Evolutionary conservation across 64 coral and sea anemone species (phyloP), one percentile per base, ranked within the genome.

Genomic region (Acropora tenuis): DNA sequence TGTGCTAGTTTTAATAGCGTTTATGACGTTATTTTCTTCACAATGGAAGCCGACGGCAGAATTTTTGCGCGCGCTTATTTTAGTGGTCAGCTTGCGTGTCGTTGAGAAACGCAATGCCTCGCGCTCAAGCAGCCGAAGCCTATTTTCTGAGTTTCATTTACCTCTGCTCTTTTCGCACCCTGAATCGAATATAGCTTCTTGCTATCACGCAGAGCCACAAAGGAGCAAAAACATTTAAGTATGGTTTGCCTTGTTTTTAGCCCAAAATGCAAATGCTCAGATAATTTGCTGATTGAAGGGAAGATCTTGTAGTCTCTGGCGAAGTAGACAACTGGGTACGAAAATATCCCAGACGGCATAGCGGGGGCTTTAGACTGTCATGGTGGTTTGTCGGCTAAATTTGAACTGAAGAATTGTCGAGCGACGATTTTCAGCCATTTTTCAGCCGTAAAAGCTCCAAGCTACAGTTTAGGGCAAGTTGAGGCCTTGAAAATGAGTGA

Each of bases 401-500:
- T 63, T 0, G 7, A 9, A 55, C 30, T 30, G 30, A 30, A 30
- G 30, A 30, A 30, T 30, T 30, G 52, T 55, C 52, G 52, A 55
- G 10, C 0, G 0, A 55, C 10, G 52, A 55, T 55, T 55, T 55
- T 55, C 52, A 10, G 10, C 52, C 1, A 55, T 11, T 63, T 63
- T 63, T 0, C 11, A 63, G 11, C 60, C 10, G 6, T 63, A 13
- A 11, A 63, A 63, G 60, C 6, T 3, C 60, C 11, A 3, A 12
- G 13, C 60, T 63, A 2, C 8, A 11, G 2, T 0, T 63, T 8
- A 63, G 13, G 3, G 2, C 15, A 13, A 11, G 13, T 13, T n/a
- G 49, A 15, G 67, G 50, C 72, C 16, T 42, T n/a, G 19, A 85
- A 66, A 50, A 91, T 91, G 90, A 84, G 79, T 42, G 90, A 91